Evolutionary conservation across 2,888 invertebrate genomes (phyloP).

Genomic region (Philopedon plagiatum): DNA sequence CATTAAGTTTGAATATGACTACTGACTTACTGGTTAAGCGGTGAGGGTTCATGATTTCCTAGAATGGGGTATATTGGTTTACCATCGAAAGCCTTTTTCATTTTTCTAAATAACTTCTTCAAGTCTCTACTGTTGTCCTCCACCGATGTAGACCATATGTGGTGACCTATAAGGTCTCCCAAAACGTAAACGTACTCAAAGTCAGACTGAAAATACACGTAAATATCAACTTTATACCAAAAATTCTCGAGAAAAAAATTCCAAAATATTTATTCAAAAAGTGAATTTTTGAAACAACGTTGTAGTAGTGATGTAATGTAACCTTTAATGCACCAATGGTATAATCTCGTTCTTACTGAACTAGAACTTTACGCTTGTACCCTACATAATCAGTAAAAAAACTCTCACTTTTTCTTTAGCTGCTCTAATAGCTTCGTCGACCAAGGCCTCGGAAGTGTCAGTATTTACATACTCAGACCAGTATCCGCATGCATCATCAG

Average conservation of each 20-base stretch:
- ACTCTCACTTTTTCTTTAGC: slow-evolving; percentile 63
- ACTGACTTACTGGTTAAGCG: slow-evolving; percentile 82
- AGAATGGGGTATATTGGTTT: slow-evolving; percentile 74
- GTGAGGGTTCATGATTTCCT: slow-evolving; percentile 81
- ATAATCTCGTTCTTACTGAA: too few species aligned
- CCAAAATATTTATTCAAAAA: background rate
- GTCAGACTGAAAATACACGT: slow-evolving; percentile 59
- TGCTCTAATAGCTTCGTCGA: slow-evolving; percentile 73
- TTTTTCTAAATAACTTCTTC: slow-evolving; percentile 67
- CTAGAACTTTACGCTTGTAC: too few species aligned
- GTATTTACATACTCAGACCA: slow-evolving; percentile 88
- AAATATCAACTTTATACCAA: background rate
- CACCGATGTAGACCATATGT: slow-evolving; percentile 85
- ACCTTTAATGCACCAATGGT: too few species aligned
- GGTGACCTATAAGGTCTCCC: slow-evolving; percentile 89
- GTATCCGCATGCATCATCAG: slow-evolving; percentile 74
- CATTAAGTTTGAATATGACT: too few species aligned
- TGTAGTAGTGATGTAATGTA: too few species aligned
- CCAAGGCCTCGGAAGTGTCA: slow-evolving; percentile 78
- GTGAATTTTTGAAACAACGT: background rate
- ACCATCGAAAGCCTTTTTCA: slow-evolving; percentile 64
- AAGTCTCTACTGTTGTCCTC: slow-evolving; percentile 76
- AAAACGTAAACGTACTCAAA: slow-evolving; percentile 83
- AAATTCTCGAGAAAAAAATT: background rate
- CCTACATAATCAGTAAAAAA: too few species aligned